phyloP scores from a whole-genome alignment of 1,140 invertebrate genomes.

The Dolichoris vasculosae region DNA sequence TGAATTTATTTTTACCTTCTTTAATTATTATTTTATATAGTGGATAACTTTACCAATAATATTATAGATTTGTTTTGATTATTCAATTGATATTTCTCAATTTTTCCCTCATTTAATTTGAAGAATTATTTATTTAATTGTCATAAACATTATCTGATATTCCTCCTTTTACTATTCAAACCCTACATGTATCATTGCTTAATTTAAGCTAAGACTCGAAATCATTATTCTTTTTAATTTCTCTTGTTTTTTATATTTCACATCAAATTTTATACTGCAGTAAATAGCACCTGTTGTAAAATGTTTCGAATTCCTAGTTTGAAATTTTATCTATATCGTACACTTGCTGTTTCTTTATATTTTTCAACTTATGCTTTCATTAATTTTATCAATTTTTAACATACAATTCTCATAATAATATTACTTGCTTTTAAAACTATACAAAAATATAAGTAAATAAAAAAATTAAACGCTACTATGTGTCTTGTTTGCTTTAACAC shows the following conservation, averaged over 20 bases:
- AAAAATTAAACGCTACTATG: background rate
- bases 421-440: background rate
- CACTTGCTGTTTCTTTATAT: background rate
- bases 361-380: background rate
- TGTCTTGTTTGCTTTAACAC: background rate
- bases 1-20: conserved; percentile 3
- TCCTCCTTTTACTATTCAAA: background rate
- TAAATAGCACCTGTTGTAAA: conserved; percentile 34
- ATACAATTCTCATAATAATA: background rate
- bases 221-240: background rate
- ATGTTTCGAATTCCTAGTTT: background rate
- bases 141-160: background rate
- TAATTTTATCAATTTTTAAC: background rate
- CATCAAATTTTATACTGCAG: conserved; percentile 14
- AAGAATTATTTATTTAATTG: background rate
- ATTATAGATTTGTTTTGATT: background rate
- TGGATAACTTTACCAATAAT: background rate
- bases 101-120: background rate
- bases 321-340: background rate
- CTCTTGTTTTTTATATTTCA: background rate
- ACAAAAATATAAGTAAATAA: background rate
- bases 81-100: background rate
- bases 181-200: background rate
- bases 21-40: background rate
- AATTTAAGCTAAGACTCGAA: conserved; percentile 2